Evolutionary conservation across 1,140 invertebrate species (phyloP), one percentile per base, ranked within the genome.

Genomic region (Pogonomyrmex californicus): DNA sequence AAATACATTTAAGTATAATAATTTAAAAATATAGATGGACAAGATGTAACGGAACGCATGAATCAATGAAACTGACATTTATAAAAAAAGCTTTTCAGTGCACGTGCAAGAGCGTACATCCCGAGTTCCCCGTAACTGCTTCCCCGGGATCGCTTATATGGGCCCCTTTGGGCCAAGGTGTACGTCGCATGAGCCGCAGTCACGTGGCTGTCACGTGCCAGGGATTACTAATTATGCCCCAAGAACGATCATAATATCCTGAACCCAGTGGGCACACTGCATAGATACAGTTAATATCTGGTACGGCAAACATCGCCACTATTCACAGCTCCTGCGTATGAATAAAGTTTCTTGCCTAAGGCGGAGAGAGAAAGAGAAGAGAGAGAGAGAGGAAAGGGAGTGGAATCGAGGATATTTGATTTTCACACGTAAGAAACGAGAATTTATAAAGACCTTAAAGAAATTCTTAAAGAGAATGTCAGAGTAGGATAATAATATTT

Each of bases 161-260:
- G 6, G 54, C 73, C 91, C 86, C 88, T 71, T 76, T 83, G 75
- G 85, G 36, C 86, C 77, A 71, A 88, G 81, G 86, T 91, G 86
- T 87, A 85, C 68, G 58, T 86, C 56, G 87, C 86, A 87, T 90
- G 90, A 91, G 91, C 85, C 89, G 77, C 82, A 87, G 94, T 90
- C 94, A 92, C 93, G 93, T 94, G 93, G 38, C 85, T 63, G 93
- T 82, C 94, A 92, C 94, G 94, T 93, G 92, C 91, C 93, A 83
- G 91, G 93, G 94, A 95, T 95, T 94, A 95, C 94, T 95, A 95
- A 95, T 95, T 94, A 93, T 94, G 91, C 92, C 93, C 93, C 88
- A 90, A 93, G 93, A 94, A 93, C 92, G 94, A 91, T 93, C 92
- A 90, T 94, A 94, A 95, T 94, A 94, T 94, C 93, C 91, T 91